Evolutionary conservation across 2,113 vertebrate genomes (phyloP), one percentile per base, ranked within the genome.

Genomic region (Chloroceryle aenea): DNA sequence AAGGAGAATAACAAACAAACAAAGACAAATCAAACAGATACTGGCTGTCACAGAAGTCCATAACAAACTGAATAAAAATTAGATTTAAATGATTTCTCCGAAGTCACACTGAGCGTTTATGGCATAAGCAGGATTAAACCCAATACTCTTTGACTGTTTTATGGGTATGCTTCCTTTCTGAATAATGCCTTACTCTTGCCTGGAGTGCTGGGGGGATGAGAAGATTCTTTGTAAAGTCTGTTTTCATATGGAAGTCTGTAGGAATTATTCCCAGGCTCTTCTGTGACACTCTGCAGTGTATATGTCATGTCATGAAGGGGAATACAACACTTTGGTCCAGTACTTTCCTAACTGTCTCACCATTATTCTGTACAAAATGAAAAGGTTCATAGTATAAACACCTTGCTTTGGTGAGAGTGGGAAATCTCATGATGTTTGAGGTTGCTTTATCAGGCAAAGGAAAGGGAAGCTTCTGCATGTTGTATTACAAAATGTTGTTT

Each of bases 21-120:
- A 10, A 61, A 77, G 12, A 92, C 79, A 87, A 95, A 93, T 87
- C 63, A 83, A 76, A 40, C 89, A 88, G 83, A 95, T 94, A 73
- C 27, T 88, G 79, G 3, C 67, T 93, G 90, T 71, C 86, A 81
- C 79, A 80, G 88, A 71, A 90, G 63, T 36, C 67, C 43, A 34
- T 63, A 86, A 80, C 66, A 89, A 82, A 66, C 50, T 6, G 63
- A 92, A 94, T 69, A 81, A 83, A 87, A 85, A 80, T 69, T 23
- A 66, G 36, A 79, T 89, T 90, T 15, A 85, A 89, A 71, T 67
- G 19, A 55, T 79, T 75, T 78, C 78, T 89, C 82, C 16, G 36
- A 95, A 90, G 87, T 92, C 85, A 69, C 63, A 45, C 91, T 48
- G 78, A 84, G 85, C 71, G 83, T 94, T 93, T 90, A 90, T 93